Evolutionary conservation across 2,888 invertebrate genomes (phyloP), one percentile per base, ranked within the genome.

Genomic region (Pelosia muscerda): DNA sequence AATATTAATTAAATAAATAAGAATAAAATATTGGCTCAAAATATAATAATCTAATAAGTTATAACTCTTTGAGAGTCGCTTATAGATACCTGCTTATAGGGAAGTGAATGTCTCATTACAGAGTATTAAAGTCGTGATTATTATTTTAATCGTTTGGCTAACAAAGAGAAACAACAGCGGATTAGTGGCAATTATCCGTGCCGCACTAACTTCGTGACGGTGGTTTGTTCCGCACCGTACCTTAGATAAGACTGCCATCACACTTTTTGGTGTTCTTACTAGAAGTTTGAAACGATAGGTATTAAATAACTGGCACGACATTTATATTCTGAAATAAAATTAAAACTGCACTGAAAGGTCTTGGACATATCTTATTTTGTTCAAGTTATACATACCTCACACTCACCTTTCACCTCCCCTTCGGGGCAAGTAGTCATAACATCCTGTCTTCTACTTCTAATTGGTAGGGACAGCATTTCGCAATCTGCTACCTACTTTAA

Each of bases 141-240:
- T 91, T 92, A 90, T 91, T 93, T 92, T 93, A 92, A 93, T 92
- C 89, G 90, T 88, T 88, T 87, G 74, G 74, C 86, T 90, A 89
- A 91, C 91, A 92, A 92, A 90, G 88, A 86, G 86, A 87, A 88
- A 87, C 86, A 84, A 84, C 81, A 73, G 81, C 77, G 84, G 87
- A 89, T 91, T 90, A 89, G 83, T 84, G 79, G 86, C 88, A 90
- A 93, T 92, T 92, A 88, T 86, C 86, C 82, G 81, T 75, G 76
- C 81, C 67, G 76, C 78, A 79, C 72, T 74, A 65, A 67, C 76
- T 65, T 85, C 82, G 84, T 82, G 84, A 79, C 78, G 77, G 65
- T 49, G 74, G 74, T 73, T 75, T 74, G 77, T 83, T 86, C 83
- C 76, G 75, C 81, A 72, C 26, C 55, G 74, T 57, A 74, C 78